These are phyloP conservation scores for Heliconius charithonia DNA, from an alignment of 2,888 invertebrate species.

Conservation along the genomic window DNA sequence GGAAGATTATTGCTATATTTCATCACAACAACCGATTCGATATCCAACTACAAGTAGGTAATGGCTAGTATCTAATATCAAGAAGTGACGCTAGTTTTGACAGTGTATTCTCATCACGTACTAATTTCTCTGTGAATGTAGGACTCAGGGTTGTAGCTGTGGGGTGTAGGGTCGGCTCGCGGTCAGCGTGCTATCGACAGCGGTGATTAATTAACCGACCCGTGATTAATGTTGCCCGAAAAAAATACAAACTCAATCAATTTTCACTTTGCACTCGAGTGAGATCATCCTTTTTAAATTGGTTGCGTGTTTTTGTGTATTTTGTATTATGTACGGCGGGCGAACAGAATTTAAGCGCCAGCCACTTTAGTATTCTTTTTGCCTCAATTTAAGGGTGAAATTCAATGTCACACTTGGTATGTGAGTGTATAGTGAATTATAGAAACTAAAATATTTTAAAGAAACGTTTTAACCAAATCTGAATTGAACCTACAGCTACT, in stretches of 20 bases:
- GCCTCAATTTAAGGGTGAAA: neutral
- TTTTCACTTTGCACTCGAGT: conserved; percentile 36
- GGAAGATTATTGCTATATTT: too few species aligned
- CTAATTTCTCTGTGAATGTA: conserved; percentile 41
- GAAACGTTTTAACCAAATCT: neutral
- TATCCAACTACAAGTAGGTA: too few species aligned
- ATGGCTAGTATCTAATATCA: conserved; percentile 1
- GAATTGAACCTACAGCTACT: neutral
- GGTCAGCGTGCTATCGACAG: conserved; percentile 50
- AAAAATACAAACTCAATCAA: conserved; percentile 51
- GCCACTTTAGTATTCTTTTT: neutral
- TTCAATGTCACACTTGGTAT: too few species aligned
- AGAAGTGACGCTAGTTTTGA: conserved; percentile 22
- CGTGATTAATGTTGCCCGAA: conserved; percentile 51
- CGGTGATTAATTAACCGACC: conserved; percentile 52
- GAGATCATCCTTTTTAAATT: conserved; percentile 22
- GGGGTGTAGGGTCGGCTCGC: conserved; percentile 40
- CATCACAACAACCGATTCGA: too few species aligned
- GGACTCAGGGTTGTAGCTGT: conserved; percentile 7
- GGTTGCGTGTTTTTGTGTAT: neutral
- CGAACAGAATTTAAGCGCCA: neutral
- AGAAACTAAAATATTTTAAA: neutral
- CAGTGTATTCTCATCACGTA: conserved; percentile 34
- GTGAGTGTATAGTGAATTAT: too few species aligned
- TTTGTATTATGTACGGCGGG: neutral